Evolutionary conservation across 2,888 invertebrate genomes (phyloP).

Genomic region (Rhopalosiphum nymphaeae): DNA sequence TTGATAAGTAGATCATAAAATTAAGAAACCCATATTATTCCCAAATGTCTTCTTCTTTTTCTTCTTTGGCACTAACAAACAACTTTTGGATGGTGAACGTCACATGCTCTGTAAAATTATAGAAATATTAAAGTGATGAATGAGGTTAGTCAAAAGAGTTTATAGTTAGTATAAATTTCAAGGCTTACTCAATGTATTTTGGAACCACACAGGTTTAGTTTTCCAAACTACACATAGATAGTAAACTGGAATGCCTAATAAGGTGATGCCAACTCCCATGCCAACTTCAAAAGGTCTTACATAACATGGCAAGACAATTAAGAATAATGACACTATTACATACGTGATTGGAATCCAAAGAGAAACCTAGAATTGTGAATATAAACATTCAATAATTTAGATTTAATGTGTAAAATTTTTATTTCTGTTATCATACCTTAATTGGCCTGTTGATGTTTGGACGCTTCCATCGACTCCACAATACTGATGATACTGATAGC

Average conservation of each 20-base stretch:
- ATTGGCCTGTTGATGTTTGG: conserved; percentile 88
- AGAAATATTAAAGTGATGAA: not conserved
- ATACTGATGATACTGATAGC: conserved; percentile 85
- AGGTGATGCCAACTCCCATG: conserved; percentile 82
- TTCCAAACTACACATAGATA: conserved; percentile 79
- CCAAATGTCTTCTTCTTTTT: conserved; percentile 69
- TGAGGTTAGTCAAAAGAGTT: not conserved
- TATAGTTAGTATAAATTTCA: not conserved
- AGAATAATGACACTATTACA: conserved; percentile 81
- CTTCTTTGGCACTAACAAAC: conserved; percentile 84
- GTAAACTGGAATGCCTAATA: conserved; percentile 88
- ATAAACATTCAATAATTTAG: not conserved
- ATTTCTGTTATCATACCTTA: conserved; percentile 74
- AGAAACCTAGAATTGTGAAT: conserved; percentile 74
- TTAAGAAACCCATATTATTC: conserved; percentile 31
- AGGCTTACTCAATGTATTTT: conserved; percentile 76
- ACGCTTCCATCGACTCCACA: conserved; percentile 84
- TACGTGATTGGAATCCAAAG: conserved; percentile 83
- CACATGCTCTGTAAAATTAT: conserved; percentile 68
- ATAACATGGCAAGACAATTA: conserved; percentile 83
- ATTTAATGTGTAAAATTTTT: not conserved
- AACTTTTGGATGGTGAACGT: conserved; percentile 79
- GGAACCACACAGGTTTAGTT: conserved; percentile 77
- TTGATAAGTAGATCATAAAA: conserved; percentile 31
- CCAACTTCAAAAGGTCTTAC: conserved; percentile 85